Evolutionary conservation across 2,797 vertebrate genomes (phyloP).

Genomic region (Brachyalestes nurse): DNA sequence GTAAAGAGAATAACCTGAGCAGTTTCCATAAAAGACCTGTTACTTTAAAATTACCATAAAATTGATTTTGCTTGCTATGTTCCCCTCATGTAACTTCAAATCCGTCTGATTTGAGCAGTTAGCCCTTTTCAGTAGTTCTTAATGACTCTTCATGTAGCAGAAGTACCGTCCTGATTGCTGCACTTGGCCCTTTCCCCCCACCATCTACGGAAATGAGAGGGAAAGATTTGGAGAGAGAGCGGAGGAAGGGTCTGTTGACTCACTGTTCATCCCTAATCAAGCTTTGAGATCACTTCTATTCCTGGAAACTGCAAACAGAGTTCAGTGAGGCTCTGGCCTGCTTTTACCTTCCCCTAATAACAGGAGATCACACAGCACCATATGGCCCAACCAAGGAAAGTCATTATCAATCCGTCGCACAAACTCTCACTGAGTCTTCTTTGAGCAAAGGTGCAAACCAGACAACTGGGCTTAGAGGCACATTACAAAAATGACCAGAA

Average conservation of each 20-base stretch:
- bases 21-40: not conserved
- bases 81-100: not conserved
- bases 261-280: constrained; percentile 75
- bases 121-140: not conserved
- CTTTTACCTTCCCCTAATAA: constrained; percentile 62
- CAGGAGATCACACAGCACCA: constrained; percentile 60
- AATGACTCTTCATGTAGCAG: not conserved
- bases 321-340: constrained; percentile 54
- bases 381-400: constrained; percentile 66
- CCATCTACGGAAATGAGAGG: constrained; percentile 49
- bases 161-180: constrained; percentile 21
- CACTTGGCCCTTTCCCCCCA: constrained; percentile 27
- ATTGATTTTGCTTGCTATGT: not conserved
- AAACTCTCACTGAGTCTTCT: constrained; percentile 17
- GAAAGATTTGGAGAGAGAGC: constrained; percentile 23
- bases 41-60: not conserved
- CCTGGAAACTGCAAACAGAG: constrained; percentile 58
- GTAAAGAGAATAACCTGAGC: not conserved
- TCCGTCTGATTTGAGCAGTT: not conserved
- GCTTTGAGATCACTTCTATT: constrained; percentile 72
- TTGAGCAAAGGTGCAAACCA: not conserved
- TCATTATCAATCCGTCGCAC: constrained; percentile 36
- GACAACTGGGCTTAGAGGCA: not conserved
- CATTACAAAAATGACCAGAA: constrained; percentile 3
- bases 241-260: constrained; percentile 57